Evolutionary conservation across 2,113 vertebrate genomes (phyloP).

Genomic region (Gobio gobio): DNA sequence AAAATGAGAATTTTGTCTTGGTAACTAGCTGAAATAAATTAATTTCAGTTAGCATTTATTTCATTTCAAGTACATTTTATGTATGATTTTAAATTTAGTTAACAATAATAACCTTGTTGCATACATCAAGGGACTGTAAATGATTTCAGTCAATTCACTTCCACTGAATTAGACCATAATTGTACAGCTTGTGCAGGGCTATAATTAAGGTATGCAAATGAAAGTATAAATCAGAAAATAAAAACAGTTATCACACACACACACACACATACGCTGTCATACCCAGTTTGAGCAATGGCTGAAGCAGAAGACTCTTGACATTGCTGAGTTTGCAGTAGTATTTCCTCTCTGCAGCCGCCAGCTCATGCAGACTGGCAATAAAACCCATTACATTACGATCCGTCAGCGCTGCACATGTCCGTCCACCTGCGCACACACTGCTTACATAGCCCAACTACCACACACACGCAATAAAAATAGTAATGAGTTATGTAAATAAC

Average conservation of each 20-base stretch:
- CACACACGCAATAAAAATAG: slow-evolving; percentile 28
- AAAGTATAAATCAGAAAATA: neutral
- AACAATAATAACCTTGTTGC: neutral
- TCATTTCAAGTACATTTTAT: neutral
- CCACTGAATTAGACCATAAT: neutral
- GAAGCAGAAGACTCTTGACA: slow-evolving; percentile 87
- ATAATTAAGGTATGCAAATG: neutral
- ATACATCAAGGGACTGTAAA: neutral
- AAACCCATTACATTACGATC: slow-evolving; percentile 93
- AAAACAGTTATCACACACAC: neutral
- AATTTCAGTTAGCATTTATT: neutral
- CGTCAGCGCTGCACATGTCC: slow-evolving; percentile 81
- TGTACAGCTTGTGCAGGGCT: neutral
- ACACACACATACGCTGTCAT: slow-evolving; percentile 54
- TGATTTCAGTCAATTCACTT: neutral
- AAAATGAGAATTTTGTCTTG: neutral
- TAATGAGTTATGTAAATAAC: neutral
- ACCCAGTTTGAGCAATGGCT: slow-evolving; percentile 93
- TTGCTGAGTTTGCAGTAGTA: slow-evolving; percentile 89
- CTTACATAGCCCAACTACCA: slow-evolving; percentile 90
- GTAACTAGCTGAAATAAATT: neutral
- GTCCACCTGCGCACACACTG: slow-evolving; percentile 86
- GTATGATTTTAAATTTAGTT: neutral
- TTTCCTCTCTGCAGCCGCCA: slow-evolving; percentile 89
- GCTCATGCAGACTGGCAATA: slow-evolving; percentile 91